Percentiles rank a stretch among this genome's conserved stretches.
These are phyloP conservation scores for Asbolus verrucosus DNA, from an alignment of 1,140 invertebrate species.

Conservation along the genomic window DNA sequence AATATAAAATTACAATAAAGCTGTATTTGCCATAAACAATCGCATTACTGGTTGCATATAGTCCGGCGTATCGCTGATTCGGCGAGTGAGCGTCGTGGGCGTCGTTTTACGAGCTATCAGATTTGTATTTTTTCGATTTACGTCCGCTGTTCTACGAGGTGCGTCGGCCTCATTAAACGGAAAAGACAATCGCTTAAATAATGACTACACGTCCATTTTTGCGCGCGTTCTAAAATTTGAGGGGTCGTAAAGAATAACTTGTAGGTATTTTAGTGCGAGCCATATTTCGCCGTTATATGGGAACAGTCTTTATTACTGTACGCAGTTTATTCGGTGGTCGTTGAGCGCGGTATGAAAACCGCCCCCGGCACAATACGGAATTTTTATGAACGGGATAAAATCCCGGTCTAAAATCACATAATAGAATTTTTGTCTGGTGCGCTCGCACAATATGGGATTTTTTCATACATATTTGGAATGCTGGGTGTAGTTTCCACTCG, in stretches of 20 bases:
- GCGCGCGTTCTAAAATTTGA: constrained; percentile 15
- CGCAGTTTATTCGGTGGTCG: constrained; percentile 49
- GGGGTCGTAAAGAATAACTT: constrained; percentile 40
- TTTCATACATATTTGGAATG: constrained; percentile 44
- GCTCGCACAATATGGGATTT: constrained; percentile 41
- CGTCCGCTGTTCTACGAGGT: neutral
- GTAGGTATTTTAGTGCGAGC: constrained; percentile 45
- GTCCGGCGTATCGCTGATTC: too few relatives aligned
- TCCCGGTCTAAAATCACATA: constrained; percentile 48
- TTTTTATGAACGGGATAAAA: constrained; percentile 49
- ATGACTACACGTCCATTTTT: constrained; percentile 27
- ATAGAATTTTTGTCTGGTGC: constrained; percentile 49
- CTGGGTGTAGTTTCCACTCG: constrained; percentile 23
- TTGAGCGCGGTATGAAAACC: constrained; percentile 48
- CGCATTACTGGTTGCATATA: constrained; percentile 5
- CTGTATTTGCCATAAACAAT: too few relatives aligned
- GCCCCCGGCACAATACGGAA: constrained; percentile 47
- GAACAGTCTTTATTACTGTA: constrained; percentile 47
- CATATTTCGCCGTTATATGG: constrained; percentile 49
- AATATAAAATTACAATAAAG: too few relatives aligned
- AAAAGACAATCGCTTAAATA: constrained; percentile 30
- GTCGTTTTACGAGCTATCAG: too few relatives aligned
- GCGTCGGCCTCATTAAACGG: constrained; percentile 8
- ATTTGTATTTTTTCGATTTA: constrained; percentile 13
- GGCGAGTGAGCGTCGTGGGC: too few relatives aligned